phyloP scores from a whole-genome alignment of 2,113 vertebrate species.

The Collichthys lucidus region DNA sequence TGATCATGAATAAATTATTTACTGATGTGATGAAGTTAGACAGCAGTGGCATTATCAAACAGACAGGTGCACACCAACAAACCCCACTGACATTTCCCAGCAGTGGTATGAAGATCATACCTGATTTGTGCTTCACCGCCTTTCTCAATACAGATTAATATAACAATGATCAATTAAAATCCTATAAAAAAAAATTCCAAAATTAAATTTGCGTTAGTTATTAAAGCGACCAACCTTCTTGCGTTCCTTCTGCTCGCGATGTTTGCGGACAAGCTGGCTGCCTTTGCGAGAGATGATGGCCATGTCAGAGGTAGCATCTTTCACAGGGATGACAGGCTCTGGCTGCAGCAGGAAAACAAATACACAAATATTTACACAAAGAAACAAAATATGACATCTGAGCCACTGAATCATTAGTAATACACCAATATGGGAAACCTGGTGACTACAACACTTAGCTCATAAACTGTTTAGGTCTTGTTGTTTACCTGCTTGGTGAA shows the following conservation, averaged over 20 bases:
- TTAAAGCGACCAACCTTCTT: slow-evolving; percentile 88
- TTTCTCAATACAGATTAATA: background rate
- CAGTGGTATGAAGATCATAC: slow-evolving; percentile 2
- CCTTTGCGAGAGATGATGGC: slow-evolving; percentile 98
- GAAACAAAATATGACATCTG: background rate
- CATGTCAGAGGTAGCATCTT: slow-evolving; percentile 96
- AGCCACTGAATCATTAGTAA: background rate
- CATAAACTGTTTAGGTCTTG: background rate
- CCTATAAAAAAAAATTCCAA: too few species aligned
- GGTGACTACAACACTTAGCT: background rate
- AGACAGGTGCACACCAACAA: slow-evolving; percentile 10
- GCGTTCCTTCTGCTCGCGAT: slow-evolving; percentile 97
- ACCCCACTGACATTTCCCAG: slow-evolving; percentile 20
- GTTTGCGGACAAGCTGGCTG: slow-evolving; percentile 97
- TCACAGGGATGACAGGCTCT: slow-evolving; percentile 97
- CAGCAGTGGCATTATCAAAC: slow-evolving; percentile 3
- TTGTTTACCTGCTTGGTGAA: slow-evolving; percentile 98
- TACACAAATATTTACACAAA: slow-evolving; percentile 9
- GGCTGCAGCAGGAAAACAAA: slow-evolving; percentile 82
- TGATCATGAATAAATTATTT: slow-evolving; percentile 32
- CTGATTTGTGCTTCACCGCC: background rate
- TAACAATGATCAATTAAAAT: background rate
- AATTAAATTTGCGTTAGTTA: background rate
- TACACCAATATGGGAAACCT: background rate
- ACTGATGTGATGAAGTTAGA: slow-evolving; percentile 8